phyloP scores from a whole-genome alignment of 1,140 invertebrate genomes.

The Oryzaephilus surinamensis region DNA sequence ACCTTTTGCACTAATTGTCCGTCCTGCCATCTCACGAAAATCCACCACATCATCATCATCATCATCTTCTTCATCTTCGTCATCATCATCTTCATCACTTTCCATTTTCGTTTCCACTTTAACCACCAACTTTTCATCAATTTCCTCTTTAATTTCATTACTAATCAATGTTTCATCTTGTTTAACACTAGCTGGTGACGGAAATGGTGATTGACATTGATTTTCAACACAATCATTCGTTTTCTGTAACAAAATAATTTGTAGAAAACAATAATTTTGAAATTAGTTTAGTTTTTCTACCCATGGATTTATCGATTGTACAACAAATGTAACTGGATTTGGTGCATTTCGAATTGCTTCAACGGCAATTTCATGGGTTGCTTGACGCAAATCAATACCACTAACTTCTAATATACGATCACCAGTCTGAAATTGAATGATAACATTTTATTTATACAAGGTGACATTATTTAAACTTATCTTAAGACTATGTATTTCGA shows the following conservation, averaged over 20 bases:
- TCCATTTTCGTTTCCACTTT: no score
- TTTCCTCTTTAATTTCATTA: neutral
- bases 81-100: neutral
- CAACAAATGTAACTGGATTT: conserved; percentile 81
- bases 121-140: no score
- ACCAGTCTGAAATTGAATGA: conserved; percentile 53
- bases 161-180: no score
- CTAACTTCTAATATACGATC: conserved; percentile 89
- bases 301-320: conserved; percentile 83
- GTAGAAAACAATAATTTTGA: no score
- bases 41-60: conserved; percentile 58
- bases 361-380: conserved; percentile 91
- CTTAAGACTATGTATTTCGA: no score
- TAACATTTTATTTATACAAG: conserved; percentile 3
- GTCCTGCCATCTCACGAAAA: conserved; percentile 62
- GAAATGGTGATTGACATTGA: conserved; percentile 7
- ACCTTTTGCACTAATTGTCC: conserved; percentile 63
- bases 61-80: conserved; percentile 11
- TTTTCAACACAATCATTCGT: conserved; percentile 12
- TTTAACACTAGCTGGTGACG: conserved; percentile 1
- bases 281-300: conserved; percentile 39
- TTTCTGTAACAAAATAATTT: no score
- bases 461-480: neutral
- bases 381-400: conserved; percentile 77
- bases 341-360: conserved; percentile 86